A percentile compares a stretch with the other conserved stretches of the same genome.
Evolutionary conservation across 1,140 invertebrate genomes (phyloP).

Genomic region (Drosophila ogumai): DNA sequence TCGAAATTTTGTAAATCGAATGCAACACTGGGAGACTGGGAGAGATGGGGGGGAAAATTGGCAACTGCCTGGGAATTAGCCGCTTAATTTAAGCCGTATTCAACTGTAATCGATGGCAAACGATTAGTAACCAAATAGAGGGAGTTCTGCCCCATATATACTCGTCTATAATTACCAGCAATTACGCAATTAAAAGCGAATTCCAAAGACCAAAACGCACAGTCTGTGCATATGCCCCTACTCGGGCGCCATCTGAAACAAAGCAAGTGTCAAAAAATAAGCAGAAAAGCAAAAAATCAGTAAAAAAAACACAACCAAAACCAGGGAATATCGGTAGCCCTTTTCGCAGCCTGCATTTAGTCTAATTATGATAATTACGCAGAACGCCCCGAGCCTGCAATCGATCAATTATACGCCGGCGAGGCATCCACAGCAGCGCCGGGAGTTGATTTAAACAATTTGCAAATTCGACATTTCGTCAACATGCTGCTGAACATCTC

Average conservation of each 20-base stretch:
- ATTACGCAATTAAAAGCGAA: slow-evolving; percentile 33
- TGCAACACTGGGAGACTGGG: no score
- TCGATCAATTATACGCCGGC: slow-evolving; percentile 74
- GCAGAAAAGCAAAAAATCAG: not conserved
- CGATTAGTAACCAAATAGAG: slow-evolving; percentile 8
- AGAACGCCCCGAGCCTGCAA: slow-evolving; percentile 69
- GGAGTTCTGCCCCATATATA: not conserved
- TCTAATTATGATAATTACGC: slow-evolving; percentile 80
- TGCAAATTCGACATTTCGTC: slow-evolving; percentile 83
- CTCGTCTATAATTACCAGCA: slow-evolving; percentile 13
- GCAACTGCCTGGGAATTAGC: not conserved
- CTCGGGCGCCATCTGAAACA: slow-evolving; percentile 40
- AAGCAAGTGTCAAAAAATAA: slow-evolving; percentile 21
- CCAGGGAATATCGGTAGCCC: slow-evolving; percentile 23
- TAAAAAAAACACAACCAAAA: not conserved
- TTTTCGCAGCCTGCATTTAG: slow-evolving; percentile 61
- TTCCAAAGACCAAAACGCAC: slow-evolving; percentile 10
- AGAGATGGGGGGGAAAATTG: not conserved
- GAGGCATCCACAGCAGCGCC: not conserved
- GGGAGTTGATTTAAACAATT: slow-evolving; percentile 75
- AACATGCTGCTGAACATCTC: slow-evolving; percentile 81
- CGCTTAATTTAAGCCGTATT: slow-evolving; percentile 21
- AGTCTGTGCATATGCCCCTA: not conserved
- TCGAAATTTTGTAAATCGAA: slow-evolving; percentile 2
- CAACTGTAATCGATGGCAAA: slow-evolving; percentile 16